A percentile compares a stretch with the other conserved stretches of the same genome.
These are phyloP conservation scores for Botia kubotai DNA, from an alignment of 2,797 vertebrate genomes.

Conservation along the genomic window DNA sequence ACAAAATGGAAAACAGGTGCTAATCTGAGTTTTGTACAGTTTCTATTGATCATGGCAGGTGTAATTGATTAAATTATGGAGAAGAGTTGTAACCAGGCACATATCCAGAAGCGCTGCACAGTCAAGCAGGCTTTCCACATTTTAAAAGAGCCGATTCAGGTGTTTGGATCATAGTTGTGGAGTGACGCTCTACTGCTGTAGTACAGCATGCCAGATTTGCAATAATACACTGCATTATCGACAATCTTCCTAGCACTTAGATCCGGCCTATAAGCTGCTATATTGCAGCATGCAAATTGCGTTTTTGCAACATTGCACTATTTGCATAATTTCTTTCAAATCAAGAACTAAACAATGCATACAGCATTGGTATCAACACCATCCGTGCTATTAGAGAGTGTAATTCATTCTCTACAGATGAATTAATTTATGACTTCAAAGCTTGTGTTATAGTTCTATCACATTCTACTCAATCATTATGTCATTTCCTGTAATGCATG, in stretches of 20 bases:
- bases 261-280: neutral
- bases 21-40: too few relatives aligned
- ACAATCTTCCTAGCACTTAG: too few relatives aligned
- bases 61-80: neutral
- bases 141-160: neutral
- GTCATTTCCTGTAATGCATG: neutral
- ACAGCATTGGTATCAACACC: neutral
- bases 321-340: neutral
- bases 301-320: neutral
- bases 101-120: neutral
- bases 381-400: neutral
- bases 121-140: neutral
- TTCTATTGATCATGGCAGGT: neutral
- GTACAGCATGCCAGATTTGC: too few relatives aligned
- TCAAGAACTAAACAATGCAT: neutral
- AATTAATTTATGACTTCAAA: neutral
- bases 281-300: neutral
- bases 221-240: too few relatives aligned
- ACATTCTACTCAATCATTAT: neutral
- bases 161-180: neutral
- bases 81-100: neutral
- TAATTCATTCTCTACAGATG: neutral
- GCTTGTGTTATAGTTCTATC: neutral
- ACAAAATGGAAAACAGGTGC: neutral
- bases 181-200: too few relatives aligned